Conservation (phyloP, 2,797 vertebrate species). For the Nothura maculosa region DNA sequence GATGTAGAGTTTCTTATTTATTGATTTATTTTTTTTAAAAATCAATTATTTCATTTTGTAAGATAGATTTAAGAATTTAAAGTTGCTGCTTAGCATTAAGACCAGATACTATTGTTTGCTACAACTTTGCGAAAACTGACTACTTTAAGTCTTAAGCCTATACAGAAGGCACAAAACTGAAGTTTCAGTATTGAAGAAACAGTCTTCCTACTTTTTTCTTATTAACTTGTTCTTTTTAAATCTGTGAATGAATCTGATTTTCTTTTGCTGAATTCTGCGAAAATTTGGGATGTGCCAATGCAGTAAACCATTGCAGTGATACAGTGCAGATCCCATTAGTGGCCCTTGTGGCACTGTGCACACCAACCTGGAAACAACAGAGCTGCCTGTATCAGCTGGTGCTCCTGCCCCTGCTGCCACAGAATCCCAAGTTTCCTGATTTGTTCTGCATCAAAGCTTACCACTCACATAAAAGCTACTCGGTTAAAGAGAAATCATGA, state of each 20-base stretch:
- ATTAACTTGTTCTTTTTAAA: neutral
- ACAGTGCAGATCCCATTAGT: accelerated
- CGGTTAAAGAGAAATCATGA: neutral
- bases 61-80: neutral
- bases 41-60: neutral
- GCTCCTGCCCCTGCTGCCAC: neutral
- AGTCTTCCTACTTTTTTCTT: too few relatives aligned
- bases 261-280: accelerated
- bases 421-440: accelerated
- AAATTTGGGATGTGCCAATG: neutral
- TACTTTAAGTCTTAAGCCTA: neutral
- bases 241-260: too few relatives aligned
- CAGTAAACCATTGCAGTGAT: neutral
- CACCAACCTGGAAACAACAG: neutral
- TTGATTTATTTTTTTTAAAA: too few relatives aligned
- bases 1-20: neutral
- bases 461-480: neutral
- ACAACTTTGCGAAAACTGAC: neutral
- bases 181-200: neutral
- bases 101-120: neutral
- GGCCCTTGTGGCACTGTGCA: accelerated
- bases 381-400: neutral
- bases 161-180: neutral
- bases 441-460: neutral
- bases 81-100: neutral